These are phyloP conservation scores for Plecturocebus donacophilus DNA, from an alignment of 2,113 vertebrate species.

Conservation along the genomic window DNA sequence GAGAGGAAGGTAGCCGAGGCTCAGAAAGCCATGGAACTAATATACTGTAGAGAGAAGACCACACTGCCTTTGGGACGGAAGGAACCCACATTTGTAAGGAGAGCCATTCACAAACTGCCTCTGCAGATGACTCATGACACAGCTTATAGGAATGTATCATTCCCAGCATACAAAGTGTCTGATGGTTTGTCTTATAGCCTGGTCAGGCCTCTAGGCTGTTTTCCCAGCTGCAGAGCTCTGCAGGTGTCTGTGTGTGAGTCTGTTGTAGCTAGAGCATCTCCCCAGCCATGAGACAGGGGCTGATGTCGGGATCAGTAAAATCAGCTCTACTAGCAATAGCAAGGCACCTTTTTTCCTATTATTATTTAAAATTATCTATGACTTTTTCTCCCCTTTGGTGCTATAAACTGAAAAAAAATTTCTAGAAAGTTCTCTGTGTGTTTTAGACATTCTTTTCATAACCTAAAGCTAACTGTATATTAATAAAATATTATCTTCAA, in stretches of 20 bases:
- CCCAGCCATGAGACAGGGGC: neutral
- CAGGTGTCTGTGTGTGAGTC: neutral
- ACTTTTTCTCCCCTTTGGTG: neutral
- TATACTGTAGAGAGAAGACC: neutral
- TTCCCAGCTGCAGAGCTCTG: neutral
- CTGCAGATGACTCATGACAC: neutral
- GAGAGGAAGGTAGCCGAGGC: neutral
- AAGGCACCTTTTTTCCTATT: neutral
- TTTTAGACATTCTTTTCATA: neutral
- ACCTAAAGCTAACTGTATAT: neutral
- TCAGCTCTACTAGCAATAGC: neutral
- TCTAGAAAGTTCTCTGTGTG: slow-evolving; percentile 1
- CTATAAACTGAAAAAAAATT: neutral
- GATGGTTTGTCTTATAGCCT: fast-evolving
- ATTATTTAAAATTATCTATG: slow-evolving; percentile 13
- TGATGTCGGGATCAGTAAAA: neutral
- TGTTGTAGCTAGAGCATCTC: no score
- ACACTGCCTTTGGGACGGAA: neutral
- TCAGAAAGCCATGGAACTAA: neutral
- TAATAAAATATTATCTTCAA: neutral
- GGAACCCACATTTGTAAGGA: neutral
- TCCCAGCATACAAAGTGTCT: neutral
- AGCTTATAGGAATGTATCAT: no score
- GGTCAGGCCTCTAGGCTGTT: neutral
- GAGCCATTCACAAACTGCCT: neutral